Evolutionary conservation across 2,888 invertebrate species (phyloP).

Genomic region (Trachelus iudaicus): DNA sequence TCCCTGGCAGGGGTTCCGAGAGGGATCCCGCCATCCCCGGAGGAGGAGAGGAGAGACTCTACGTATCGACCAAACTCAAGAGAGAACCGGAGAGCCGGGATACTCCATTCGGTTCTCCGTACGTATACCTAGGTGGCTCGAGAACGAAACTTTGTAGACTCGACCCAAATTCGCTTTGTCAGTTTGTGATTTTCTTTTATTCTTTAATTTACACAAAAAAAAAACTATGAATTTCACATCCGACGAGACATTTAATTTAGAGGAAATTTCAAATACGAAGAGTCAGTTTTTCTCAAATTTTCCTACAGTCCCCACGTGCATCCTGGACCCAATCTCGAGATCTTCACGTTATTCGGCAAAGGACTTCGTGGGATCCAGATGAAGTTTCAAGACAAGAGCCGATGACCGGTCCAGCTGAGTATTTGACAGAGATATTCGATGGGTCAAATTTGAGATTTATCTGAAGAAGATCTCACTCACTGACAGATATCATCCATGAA

Average conservation of each 20-base stretch:
- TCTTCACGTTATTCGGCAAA: not conserved
- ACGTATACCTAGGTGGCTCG: slow-evolving; percentile 21
- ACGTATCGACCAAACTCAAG: slow-evolving; percentile 23
- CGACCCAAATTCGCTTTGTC: slow-evolving; percentile 32
- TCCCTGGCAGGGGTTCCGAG: slow-evolving; percentile 49
- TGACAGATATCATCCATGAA: not conserved
- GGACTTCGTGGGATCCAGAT: not conserved
- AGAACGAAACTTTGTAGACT: slow-evolving; percentile 27
- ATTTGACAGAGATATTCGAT: not conserved
- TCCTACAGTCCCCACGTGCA: not conserved
- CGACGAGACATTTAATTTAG: not conserved
- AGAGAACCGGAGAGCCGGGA: slow-evolving; percentile 22
- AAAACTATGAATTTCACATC: not conserved
- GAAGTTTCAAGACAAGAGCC: not conserved
- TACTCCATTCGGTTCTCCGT: slow-evolving; percentile 24
- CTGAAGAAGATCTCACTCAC: not conserved
- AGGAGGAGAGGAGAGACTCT: slow-evolving; percentile 22
- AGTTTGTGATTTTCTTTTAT: not conserved
- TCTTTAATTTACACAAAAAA: not conserved
- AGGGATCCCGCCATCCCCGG: slow-evolving; percentile 33
- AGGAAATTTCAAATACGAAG: not conserved
- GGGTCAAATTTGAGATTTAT: not conserved
- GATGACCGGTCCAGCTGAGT: not conserved
- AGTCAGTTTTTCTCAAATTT: not conserved
- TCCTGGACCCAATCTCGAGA: not conserved